Percentiles rank a stretch among this genome's conserved stretches.
Evolutionary conservation across 35 echinoderm and acorn worm genomes (phyloP).

Genomic region (Heliocidaris tuberculata): DNA sequence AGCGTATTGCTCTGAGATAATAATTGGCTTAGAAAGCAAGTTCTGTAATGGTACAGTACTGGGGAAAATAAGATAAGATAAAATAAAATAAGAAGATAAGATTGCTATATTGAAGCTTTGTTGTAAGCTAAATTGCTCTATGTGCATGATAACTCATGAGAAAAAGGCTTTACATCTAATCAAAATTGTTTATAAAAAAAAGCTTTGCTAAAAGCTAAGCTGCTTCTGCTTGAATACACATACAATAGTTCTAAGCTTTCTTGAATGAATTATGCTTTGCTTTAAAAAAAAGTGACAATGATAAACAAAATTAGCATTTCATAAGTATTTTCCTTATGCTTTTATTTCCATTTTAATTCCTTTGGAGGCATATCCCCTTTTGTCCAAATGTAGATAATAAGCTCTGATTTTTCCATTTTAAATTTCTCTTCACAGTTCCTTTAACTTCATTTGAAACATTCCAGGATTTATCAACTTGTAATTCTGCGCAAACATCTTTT

Average conservation of each 20-base stretch:
- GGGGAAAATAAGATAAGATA: too few relatives aligned
- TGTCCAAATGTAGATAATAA: background rate
- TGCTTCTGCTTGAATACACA: background rate
- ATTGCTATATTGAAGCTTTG: too few relatives aligned
- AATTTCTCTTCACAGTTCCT: background rate
- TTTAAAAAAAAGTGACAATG: background rate
- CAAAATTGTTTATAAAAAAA: background rate
- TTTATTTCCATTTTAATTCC: background rate
- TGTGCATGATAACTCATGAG: background rate
- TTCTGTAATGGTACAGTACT: too few relatives aligned
- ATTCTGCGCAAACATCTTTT: too few relatives aligned
- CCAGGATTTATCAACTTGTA: background rate
- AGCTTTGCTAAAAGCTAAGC: background rate
- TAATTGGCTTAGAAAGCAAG: too few relatives aligned
- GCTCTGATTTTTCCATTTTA: background rate
- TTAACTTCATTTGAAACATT: background rate
- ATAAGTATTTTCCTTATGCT: background rate
- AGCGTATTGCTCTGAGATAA: background rate
- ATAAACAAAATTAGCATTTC: background rate
- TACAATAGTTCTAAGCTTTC: background rate
- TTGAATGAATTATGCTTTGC: background rate
- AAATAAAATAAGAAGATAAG: too few relatives aligned
- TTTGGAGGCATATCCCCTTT: background rate
- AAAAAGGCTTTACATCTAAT: background rate
- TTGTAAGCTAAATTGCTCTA: background rate